These are phyloP conservation scores for Cyanoderma ruficeps DNA, from an alignment of 2,113 vertebrate species.

Conservation along the genomic window DNA sequence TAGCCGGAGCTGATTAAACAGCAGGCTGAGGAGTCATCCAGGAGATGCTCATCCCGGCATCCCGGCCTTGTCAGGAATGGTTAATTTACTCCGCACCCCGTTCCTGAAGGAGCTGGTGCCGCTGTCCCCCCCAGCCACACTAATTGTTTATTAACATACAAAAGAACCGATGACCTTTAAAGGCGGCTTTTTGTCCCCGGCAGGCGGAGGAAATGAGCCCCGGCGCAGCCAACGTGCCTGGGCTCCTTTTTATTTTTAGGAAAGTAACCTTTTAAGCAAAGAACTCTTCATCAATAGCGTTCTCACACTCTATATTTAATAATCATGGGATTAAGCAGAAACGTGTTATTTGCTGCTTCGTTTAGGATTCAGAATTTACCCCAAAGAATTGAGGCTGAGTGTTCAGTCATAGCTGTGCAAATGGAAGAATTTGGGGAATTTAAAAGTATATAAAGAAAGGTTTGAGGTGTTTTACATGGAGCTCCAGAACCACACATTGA, in stretches of 20 bases:
- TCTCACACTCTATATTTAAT: neutral
- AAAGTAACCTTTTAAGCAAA: slow-evolving; percentile 53
- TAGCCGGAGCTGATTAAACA: slow-evolving; percentile 52
- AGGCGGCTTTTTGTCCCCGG: neutral
- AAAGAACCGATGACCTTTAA: slow-evolving; percentile 61
- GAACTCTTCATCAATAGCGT: neutral
- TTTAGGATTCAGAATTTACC: neutral
- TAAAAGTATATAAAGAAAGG: neutral
- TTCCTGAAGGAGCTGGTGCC: neutral
- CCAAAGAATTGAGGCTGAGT: neutral
- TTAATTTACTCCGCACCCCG: neutral
- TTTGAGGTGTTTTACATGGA: neutral
- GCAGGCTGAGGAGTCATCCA: neutral
- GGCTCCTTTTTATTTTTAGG: slow-evolving; percentile 43
- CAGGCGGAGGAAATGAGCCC: slow-evolving; percentile 46
- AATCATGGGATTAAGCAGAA: neutral
- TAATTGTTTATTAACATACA: slow-evolving; percentile 72
- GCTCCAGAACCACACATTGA: neutral
- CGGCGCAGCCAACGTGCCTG: neutral
- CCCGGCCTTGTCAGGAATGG: neutral
- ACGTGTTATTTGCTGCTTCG: neutral
- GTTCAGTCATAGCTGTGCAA: neutral
- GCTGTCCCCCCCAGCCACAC: neutral
- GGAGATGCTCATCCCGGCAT: neutral
- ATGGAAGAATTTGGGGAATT: neutral